Base-by-base conservation (phyloP, 2,888 invertebrate genomes). In the Drosophila niveifrons region DNA sequence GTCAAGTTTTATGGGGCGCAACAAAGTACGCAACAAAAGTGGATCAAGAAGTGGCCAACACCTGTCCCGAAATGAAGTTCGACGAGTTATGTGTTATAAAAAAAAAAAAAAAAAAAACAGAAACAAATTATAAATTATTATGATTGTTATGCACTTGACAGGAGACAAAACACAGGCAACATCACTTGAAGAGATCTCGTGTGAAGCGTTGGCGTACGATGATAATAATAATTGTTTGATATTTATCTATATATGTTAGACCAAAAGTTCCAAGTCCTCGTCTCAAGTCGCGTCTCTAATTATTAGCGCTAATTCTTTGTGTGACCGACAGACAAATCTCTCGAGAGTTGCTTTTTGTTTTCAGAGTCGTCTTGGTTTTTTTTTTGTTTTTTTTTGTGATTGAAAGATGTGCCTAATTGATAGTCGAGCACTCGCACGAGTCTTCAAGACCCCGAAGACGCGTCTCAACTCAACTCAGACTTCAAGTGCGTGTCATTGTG, bases 361-460 rank as follows among this genome's bases (percentile, higher is more conserved):
- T 17, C 29, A 39, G 15, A 3, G 36, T 36, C n/a, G 11, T 59
- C n/a, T n/a, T n/a, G n/a, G n/a, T n/a, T n/a, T n/a, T 50, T 48
- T 52, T 34, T 31, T 13, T 53, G 29, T 41, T n/a, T 29, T 48
- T 17, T 47, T 48, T 43, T 67, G 78, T 89, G 89, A 89, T 88
- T 89, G 89, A 88, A 88, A 86, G 89, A 88, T 88, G 86, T 88
- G 82, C 88, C 82, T 86, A 86, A 86, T 86, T 89, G 89, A 86
- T 88, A 89, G 82, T 75, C 73, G 80, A 80, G 77, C 75, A 66
- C 75, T 79, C 67, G 88, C 86, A 85, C 75, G 75, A 76, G 79
- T 69, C 78, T 31, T 64, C 48, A 47, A 63, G 66, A 55, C 55
- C 65, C 56, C 23, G 23, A 46, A n/a, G 48, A 50, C 31, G 31